phyloP scores from a whole-genome alignment of 2,797 vertebrate genomes.

The Betta splendens region DNA sequence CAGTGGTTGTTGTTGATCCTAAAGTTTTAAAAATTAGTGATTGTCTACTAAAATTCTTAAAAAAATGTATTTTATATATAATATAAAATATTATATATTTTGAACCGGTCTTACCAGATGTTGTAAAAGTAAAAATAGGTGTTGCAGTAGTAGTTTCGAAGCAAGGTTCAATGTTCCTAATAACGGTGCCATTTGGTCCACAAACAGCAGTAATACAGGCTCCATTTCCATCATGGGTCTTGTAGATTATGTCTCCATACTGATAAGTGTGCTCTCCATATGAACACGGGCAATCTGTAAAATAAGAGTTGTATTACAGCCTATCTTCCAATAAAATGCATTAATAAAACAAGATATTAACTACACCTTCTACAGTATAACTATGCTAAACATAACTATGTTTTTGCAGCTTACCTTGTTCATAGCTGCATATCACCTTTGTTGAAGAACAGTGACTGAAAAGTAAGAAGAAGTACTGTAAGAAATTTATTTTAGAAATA shows the following conservation, averaged over 20 bases:
- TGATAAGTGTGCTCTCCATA: slow-evolving; percentile 73
- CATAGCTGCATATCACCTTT: slow-evolving; percentile 40
- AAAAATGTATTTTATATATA: too few species aligned
- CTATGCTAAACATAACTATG: neutral
- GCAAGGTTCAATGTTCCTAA: slow-evolving; percentile 12
- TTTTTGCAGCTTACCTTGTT: slow-evolving; percentile 46
- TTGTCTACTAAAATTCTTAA: too few species aligned
- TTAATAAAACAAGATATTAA: too few species aligned
- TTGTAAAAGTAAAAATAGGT: slow-evolving; percentile 38
- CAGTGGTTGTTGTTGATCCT: too few species aligned
- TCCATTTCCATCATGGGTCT: slow-evolving; percentile 84
- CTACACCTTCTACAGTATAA: too few species aligned
- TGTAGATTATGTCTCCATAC: slow-evolving; percentile 75
- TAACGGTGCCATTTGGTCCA: slow-evolving; percentile 76
- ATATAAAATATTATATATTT: too few species aligned
- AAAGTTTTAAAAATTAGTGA: too few species aligned
- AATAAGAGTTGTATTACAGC: neutral
- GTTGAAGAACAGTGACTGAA: slow-evolving; percentile 65
- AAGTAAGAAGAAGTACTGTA: slow-evolving; percentile 29
- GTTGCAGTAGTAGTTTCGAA: slow-evolving; percentile 41
- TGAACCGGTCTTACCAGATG: slow-evolving; percentile 54
- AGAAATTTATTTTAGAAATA: too few species aligned
- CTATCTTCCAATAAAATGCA: too few species aligned
- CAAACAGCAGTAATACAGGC: slow-evolving; percentile 84
- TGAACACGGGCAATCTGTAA: slow-evolving; percentile 83